Evolutionary conservation across 2,888 invertebrate genomes (phyloP).

Genomic region (Sepiola atlantica): DNA sequence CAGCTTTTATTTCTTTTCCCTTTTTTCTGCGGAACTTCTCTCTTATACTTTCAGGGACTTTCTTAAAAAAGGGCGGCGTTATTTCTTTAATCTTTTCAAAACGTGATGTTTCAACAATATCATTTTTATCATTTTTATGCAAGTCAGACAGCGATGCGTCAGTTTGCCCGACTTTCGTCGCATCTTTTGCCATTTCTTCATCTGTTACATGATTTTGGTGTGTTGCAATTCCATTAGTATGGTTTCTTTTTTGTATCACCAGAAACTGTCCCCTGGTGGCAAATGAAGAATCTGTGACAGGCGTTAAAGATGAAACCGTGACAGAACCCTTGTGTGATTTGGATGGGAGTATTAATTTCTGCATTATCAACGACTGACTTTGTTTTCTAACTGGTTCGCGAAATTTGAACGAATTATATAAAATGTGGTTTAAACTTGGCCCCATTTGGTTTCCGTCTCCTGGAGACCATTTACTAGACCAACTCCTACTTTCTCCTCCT

Average conservation of each 20-base stretch:
- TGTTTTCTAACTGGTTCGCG: not conserved
- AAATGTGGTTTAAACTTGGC: not conserved
- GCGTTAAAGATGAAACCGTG: not conserved
- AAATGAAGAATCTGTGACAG: not conserved
- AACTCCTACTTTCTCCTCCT: not conserved
- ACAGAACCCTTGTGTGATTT: not conserved
- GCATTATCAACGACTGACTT: not conserved
- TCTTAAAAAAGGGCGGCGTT: not conserved
- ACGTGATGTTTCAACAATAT: not conserved
- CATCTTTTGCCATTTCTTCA: not conserved
- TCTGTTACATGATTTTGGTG: not conserved
- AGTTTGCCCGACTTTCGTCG: too few relatives aligned
- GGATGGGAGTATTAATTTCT: not conserved
- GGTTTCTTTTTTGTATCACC: not conserved
- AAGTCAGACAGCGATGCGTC: not conserved
- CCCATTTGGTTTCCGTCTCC: too few relatives aligned
- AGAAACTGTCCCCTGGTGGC: not conserved
- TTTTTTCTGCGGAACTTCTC: not conserved
- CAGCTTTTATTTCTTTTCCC: not conserved
- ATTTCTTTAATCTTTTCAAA: not conserved
- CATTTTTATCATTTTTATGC: not conserved
- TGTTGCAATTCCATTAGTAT: not conserved
- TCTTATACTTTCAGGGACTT: not conserved
- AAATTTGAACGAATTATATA: not conserved
- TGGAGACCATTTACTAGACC: not conserved